Conservation (phyloP, 2,888 invertebrate species). For the Patella pellucida region DNA sequence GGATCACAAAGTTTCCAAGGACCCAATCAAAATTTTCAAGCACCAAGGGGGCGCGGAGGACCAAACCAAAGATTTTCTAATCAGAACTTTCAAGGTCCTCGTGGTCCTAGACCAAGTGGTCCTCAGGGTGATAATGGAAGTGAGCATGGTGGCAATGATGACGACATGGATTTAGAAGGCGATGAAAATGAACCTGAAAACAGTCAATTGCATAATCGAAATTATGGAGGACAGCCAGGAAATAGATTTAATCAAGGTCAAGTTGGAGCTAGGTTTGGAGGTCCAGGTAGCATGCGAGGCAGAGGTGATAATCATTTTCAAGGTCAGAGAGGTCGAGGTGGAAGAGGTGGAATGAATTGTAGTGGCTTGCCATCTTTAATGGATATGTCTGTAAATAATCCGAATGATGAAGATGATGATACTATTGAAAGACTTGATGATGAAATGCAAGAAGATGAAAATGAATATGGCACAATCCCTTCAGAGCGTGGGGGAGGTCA, state of each 20-base stretch:
- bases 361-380: background rate
- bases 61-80: constrained; percentile 19
- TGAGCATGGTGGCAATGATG: constrained; percentile 3
- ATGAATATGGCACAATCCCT: constrained; percentile 7
- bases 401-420: constrained; percentile 12
- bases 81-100: constrained; percentile 21
- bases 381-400: background rate
- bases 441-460: constrained; percentile 17
- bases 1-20: background rate
- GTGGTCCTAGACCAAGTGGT: constrained; percentile 1
- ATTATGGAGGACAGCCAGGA: background rate
- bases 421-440: background rate
- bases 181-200: constrained; percentile 15
- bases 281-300: constrained; percentile 12
- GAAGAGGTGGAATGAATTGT: background rate
- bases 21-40: background rate
- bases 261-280: constrained; percentile 12
- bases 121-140: constrained; percentile 27
- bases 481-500: constrained; percentile 5
- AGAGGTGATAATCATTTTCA: constrained; percentile 25
- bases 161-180: constrained; percentile 19
- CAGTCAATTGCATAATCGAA: background rate
- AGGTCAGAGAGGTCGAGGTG: constrained; percentile 13
- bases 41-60: constrained; percentile 3
- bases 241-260: background rate